Evolutionary conservation across 2,797 vertebrate genomes (phyloP).

Genomic region (Eurystomus glaucurus): DNA sequence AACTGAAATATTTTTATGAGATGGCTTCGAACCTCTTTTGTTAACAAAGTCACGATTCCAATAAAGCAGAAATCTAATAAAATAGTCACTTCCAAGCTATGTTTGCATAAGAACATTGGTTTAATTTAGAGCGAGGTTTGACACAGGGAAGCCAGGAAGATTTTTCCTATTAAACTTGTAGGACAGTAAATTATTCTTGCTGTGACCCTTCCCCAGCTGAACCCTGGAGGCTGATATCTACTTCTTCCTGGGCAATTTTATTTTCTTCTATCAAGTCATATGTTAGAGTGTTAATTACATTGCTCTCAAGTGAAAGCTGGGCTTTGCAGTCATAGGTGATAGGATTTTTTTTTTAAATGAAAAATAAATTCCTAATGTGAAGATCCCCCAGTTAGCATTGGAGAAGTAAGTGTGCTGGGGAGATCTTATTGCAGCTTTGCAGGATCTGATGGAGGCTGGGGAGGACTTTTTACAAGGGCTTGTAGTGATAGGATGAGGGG

Average conservation of each 20-base stretch:
- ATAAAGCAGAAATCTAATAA: neutral
- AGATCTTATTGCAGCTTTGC: too few relatives aligned
- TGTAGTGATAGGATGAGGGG: too few relatives aligned
- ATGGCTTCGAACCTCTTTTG: neutral
- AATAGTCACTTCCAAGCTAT: neutral
- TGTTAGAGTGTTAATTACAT: neutral
- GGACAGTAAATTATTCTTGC: neutral
- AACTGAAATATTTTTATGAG: neutral
- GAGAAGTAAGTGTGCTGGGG: neutral
- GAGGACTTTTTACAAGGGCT: too few relatives aligned
- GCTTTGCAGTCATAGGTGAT: neutral
- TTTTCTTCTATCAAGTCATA: neutral
- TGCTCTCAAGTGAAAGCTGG: neutral
- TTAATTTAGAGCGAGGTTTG: neutral
- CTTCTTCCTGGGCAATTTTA: neutral
- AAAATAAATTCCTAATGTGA: neutral
- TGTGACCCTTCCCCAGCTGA: neutral
- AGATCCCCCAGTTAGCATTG: neutral
- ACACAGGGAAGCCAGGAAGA: neutral
- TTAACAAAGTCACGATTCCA: neutral
- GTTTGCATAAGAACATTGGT: neutral
- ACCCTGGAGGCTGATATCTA: accelerated
- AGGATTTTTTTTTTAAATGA: neutral
- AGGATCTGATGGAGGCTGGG: too few relatives aligned
- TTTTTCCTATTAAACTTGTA: neutral